Evolutionary conservation across 2,113 vertebrate genomes (phyloP), one percentile per base, ranked within the genome.

Genomic region (Phaethon lepturus): DNA sequence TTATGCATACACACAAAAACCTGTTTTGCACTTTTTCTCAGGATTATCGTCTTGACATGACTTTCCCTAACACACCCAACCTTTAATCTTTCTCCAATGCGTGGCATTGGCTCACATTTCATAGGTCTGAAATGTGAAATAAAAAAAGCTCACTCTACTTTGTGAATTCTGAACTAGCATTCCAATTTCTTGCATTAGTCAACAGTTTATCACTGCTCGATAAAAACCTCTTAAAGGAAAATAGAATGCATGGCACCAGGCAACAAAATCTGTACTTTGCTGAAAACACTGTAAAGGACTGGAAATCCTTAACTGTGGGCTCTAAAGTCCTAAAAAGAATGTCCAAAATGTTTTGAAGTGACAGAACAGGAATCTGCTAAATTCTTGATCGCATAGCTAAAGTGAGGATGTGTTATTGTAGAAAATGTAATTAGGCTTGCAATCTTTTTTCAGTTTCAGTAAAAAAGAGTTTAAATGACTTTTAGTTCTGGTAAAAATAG

Each of bases 1-100:
- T 96, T 95, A 92, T 77, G 72, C 85, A 69, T 60, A 58, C 38
- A 66, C 81, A 93, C 78, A 93, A 67, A 88, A 92, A 31, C 45
- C 25, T 58, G n/a, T 74, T 59, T 40, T 75, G 60, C 47, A 38
- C 52, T 62, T 92, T 92, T 86, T 69, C 82, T 77, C n/a, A 93
- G 49, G 56, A 86, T 90, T 92, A 77, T 88, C 47, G 42, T 80
- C 56, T 86, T 84, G 82, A 89, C 86, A 93, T 55, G 38, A 67
- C 50, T 93, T 87, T 72, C 13, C 17, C 53, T 95, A 71, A 90
- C 44, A 88, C 55, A 93, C 11, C 19, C 35, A 91, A 55, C 4
- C 25, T 95, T 94, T 94, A 87, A 90, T 89, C 50, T 75, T 90
- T 66, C 40, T 85, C 24, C 42, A 75, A 4, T 31, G 40, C 47